Evolutionary conservation across 1,140 invertebrate species (phyloP), one percentile per base, ranked within the genome.

Genomic region (Calosoma granatense): DNA sequence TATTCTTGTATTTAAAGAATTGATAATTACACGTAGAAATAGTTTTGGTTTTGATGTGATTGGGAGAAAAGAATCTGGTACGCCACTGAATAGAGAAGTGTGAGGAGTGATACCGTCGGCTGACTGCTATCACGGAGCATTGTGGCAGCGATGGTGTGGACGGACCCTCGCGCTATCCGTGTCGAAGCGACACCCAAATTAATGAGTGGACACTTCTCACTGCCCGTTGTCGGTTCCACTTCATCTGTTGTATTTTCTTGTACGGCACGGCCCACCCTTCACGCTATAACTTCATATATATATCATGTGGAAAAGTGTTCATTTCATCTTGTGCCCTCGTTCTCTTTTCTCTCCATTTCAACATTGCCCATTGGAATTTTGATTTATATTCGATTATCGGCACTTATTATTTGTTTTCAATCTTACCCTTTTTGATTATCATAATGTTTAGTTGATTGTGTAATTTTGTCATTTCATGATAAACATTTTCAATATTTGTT

Each of bases 151-250:
- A n/a, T n/a, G n/a, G n/a, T n/a, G 6, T 36, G 26, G 26, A 36
- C 26, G n/a, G 26, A 36, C 26, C 26, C 41, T 47, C 41, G 6
- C 41, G 41, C 41, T 6, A 11, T 47, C 15, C 41, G 41, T 47
- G 41, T 47, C 41, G 41, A 47, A 47, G 15, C 41, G 41, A 47
- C 41, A 47, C 41, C 41, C 41, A 47, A 47, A 47, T 47, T 47
- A 47, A 47, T 47, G 41, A 47, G 41, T 17, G 41, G 41, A 47
- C 41, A 47, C 41, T 47, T 47, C 41, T 47, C 41, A 47, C 41
- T 12, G 41, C 41, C 41, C 41, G 41, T 47, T 47, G 41, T 47
- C 41, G 41, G 41, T 47, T 47, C 41, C 41, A 47, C 41, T 47
- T 47, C 41, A 47, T 47, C 41, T 47, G 17, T 47, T 47, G 41